These are phyloP conservation scores for Aphrophora alni DNA, from an alignment of 2,888 invertebrate genomes.

Conservation along the genomic window DNA sequence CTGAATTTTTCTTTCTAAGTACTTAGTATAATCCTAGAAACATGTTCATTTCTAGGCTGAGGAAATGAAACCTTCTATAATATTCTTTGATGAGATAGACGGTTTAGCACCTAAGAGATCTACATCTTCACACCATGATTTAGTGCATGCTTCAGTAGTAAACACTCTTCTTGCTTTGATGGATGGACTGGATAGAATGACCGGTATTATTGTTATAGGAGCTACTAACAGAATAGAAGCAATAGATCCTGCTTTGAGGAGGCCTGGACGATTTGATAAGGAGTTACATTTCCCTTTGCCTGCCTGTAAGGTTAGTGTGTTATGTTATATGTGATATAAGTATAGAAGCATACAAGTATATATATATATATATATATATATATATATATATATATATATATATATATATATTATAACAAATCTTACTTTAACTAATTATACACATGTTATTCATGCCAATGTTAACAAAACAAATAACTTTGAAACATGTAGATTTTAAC, in stretches of 20 bases:
- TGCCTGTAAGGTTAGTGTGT: slow-evolving; percentile 59
- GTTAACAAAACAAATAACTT: no score
- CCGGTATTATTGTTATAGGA: slow-evolving; percentile 86
- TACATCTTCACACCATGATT: slow-evolving; percentile 76
- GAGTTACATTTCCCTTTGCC: slow-evolving; percentile 87
- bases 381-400: no score
- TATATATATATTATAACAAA: no score
- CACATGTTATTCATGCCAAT: no score
- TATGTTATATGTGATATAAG: no score
- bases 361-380: no score
- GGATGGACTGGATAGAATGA: slow-evolving; percentile 87
- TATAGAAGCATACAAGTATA: no score
- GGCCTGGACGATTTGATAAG: slow-evolving; percentile 90
- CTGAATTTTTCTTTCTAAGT: no score
- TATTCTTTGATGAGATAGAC: slow-evolving; percentile 93
- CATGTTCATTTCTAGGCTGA: slow-evolving; percentile 67
- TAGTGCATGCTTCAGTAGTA: slow-evolving; percentile 90
- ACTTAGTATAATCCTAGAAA: neutral
- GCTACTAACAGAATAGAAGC: slow-evolving; percentile 67
- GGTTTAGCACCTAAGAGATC: slow-evolving; percentile 90
- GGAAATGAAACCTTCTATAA: slow-evolving; percentile 86
- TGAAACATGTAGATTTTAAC: no score
- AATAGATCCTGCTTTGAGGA: slow-evolving; percentile 87
- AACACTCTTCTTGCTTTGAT: slow-evolving; percentile 88
- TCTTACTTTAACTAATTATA: no score